Conservation (phyloP, 2,113 vertebrate species). For the Saccopteryx bilineata region DNA sequence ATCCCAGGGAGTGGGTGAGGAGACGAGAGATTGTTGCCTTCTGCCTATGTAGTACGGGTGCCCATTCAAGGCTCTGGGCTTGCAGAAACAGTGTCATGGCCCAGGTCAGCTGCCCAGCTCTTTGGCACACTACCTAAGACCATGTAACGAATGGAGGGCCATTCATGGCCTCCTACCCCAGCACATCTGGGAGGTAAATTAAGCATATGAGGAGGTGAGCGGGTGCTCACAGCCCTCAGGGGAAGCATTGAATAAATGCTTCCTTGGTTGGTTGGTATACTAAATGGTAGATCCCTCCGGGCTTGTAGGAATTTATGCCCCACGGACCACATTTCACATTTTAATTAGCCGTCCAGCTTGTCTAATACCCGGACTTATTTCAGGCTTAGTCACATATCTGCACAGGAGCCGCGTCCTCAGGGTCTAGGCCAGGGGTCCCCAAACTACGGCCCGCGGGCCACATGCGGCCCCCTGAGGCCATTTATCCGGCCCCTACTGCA, state of each 20-base stretch:
- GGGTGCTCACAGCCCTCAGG: background rate
- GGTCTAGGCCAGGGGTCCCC: no score
- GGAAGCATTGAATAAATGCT: constrained; percentile 23
- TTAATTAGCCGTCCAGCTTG: constrained; percentile 78
- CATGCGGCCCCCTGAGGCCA: no score
- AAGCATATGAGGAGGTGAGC: constrained; percentile 49
- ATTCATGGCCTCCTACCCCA: background rate
- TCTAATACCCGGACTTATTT: constrained; percentile 48
- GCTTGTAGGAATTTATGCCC: constrained; percentile 79
- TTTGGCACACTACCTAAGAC: background rate
- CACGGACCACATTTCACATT: constrained; percentile 69
- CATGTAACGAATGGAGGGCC: background rate
- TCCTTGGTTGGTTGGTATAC: constrained; percentile 74
- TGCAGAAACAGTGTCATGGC: background rate
- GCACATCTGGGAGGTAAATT: constrained; percentile 56
- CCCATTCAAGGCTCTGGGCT: background rate
- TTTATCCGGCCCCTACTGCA: no score
- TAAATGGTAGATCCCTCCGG: constrained; percentile 76
- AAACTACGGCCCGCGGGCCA: no score
- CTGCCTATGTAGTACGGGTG: background rate
- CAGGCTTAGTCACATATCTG: constrained; percentile 38
- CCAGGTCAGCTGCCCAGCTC: background rate
- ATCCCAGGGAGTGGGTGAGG: background rate
- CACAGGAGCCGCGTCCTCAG: background rate
- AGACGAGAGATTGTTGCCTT: background rate